Base-by-base conservation (phyloP, 2,797 vertebrate species). In the Ictinia mississippiensis region DNA sequence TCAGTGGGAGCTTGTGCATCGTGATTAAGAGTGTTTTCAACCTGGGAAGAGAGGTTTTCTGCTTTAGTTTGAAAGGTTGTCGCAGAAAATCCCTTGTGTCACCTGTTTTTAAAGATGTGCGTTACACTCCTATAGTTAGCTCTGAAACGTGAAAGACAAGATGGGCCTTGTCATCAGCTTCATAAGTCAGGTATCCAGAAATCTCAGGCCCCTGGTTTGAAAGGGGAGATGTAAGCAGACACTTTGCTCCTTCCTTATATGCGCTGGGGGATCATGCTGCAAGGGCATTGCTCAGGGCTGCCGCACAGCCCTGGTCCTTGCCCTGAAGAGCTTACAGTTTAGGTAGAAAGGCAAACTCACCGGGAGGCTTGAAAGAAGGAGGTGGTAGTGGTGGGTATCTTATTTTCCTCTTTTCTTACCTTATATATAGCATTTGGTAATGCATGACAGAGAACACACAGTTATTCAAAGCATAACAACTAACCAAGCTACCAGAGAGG, bases 61-160 rank as follows among this genome's bases (percentile, higher is more conserved):
- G 28, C 79, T 86, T 82, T 56, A 86, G 82, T 66, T 92, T 91
- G 87, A 96, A 93, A 93, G 72, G 82, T 6, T 92, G 72, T 87
- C 15, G 14, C 16, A 47, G 77, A 92, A 97, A 96, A 96, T 80
- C 82, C 45, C 84, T 90, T 26, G 22, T 74, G 67, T 68, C 67
- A 58, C 61, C 68, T 79, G 50, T 70, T 96, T 93, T 88, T 89
- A 53, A 94, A 90, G 86, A 89, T 10, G 0, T 91, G 65, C 0
- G 0, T 83, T 96, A 85, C 45, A 65, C 33, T 87, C 67, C 86
- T 89, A 62, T n/a, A 92, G 89, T 78, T 92, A 90, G 65, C 68
- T 92, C 91, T 88, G 89, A 91, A 85, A 95, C 0, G 0, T 85
- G 89, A 83, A 93, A 93, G 75, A 83, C 65, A 92, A 88, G 62